phyloP scores from a whole-genome alignment of 2,888 invertebrate genomes.

The Euplexia lucipara region DNA sequence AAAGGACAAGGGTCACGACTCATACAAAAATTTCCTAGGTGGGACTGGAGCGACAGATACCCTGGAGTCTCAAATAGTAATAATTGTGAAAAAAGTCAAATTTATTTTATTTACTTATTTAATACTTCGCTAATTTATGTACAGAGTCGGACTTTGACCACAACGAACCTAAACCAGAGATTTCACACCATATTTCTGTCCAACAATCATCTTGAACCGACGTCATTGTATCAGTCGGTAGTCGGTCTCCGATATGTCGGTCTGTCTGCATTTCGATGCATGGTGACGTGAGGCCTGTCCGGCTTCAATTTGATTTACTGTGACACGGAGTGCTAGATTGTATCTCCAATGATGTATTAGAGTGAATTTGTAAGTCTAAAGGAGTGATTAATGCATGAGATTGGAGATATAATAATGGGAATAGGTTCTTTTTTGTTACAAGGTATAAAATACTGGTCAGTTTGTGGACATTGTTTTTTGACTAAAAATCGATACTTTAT shows the following conservation, averaged over 20 bases:
- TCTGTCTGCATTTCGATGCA: slow-evolving; percentile 68
- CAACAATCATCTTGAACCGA: slow-evolving; percentile 28
- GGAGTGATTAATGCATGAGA: slow-evolving; percentile 39
- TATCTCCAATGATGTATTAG: slow-evolving; percentile 59
- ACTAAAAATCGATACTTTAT: too few species aligned
- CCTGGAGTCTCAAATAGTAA: too few species aligned
- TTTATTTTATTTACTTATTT: too few species aligned
- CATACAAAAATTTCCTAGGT: too few species aligned
- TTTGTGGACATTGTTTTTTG: too few species aligned
- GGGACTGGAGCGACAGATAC: too few species aligned
- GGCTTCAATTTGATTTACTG: slow-evolving; percentile 74
- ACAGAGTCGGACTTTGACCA: too few species aligned
- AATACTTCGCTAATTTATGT: too few species aligned
- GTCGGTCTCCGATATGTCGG: slow-evolving; percentile 70
- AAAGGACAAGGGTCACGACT: too few species aligned
- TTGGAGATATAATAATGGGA: slow-evolving; percentile 7
- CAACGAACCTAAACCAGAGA: not conserved
- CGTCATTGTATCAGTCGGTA: slow-evolving; percentile 50
- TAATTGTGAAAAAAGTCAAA: too few species aligned
- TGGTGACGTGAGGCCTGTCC: slow-evolving; percentile 68
- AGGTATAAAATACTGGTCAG: not conserved
- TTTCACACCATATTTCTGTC: slow-evolving; percentile 13
- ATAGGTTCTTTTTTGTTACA: slow-evolving; percentile 12
- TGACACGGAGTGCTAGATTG: slow-evolving; percentile 56
- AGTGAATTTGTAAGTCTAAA: slow-evolving; percentile 47